A percentile compares a stretch with the other conserved stretches of the same genome.
These are phyloP conservation scores for Crotophaga sulcirostris DNA, from an alignment of 2,113 vertebrate species.

Conservation along the genomic window DNA sequence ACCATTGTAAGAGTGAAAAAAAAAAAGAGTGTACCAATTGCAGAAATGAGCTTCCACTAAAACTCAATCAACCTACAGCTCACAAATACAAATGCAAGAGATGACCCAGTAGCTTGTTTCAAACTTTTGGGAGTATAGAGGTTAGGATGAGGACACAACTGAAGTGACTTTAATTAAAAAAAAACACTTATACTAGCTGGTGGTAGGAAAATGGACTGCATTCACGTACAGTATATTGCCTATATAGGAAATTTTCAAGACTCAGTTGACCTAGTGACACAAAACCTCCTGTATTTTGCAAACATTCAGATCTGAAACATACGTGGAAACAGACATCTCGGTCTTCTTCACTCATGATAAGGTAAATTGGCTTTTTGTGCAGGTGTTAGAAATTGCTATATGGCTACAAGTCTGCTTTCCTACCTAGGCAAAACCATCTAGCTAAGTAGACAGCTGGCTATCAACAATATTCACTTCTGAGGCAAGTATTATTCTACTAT, in stretches of 20 bases:
- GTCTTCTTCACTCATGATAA: background rate
- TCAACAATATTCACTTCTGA: background rate
- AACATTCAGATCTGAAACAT: background rate
- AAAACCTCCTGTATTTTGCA: background rate
- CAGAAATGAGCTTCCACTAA: background rate
- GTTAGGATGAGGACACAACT: background rate
- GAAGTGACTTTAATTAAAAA: background rate
- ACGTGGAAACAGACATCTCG: background rate
- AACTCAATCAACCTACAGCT: background rate
- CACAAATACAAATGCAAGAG: background rate
- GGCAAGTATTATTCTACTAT: constrained; percentile 30
- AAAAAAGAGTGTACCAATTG: background rate
- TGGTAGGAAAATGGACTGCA: background rate
- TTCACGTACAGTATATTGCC: background rate
- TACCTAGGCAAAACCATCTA: constrained; percentile 20
- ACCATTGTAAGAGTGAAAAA: background rate
- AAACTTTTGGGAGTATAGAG: background rate
- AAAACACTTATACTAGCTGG: background rate
- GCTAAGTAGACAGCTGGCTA: constrained; percentile 16
- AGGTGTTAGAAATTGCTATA: constrained; percentile 15
- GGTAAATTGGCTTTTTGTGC: background rate
- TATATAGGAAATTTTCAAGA: background rate
- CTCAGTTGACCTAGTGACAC: background rate
- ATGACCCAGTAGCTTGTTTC: background rate
- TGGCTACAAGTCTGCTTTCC: background rate